Evolutionary conservation across 2,888 invertebrate species (phyloP).

Genomic region (Catocala fraxini): DNA sequence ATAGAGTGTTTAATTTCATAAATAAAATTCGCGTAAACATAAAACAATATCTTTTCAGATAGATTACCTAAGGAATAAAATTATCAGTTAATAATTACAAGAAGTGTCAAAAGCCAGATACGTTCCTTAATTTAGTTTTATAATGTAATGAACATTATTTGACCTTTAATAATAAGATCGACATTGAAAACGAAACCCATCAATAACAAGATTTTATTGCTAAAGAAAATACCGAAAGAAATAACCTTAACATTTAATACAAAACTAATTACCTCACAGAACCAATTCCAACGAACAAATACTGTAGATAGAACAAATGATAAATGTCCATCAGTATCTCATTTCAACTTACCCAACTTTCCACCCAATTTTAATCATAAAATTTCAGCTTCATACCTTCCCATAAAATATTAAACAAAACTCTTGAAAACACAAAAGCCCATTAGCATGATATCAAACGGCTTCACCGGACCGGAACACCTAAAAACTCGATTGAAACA

Average conservation of each 20-base stretch:
- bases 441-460: conserved; percentile 45
- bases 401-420: conserved; percentile 47
- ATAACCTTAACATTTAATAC: background rate
- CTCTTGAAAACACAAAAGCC: conserved; percentile 43
- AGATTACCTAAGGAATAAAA: too few relatives aligned
- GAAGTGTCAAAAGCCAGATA: too few relatives aligned
- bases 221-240: background rate
- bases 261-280: conserved; percentile 15
- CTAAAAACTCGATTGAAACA: conserved; percentile 52
- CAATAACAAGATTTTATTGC: background rate
- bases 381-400: conserved; percentile 35
- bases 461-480: conserved; percentile 35
- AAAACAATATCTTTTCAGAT: too few relatives aligned
- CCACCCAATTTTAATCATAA: conserved; percentile 44
- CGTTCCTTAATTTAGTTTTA: too few relatives aligned
- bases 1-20: too few relatives aligned
- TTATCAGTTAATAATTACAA: too few relatives aligned
- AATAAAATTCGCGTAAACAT: too few relatives aligned
- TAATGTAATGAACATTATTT: too few relatives aligned
- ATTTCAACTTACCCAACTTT: conserved; percentile 37
- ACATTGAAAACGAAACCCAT: background rate
- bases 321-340: conserved; percentile 25
- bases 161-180: background rate
- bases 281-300: conserved; percentile 20
- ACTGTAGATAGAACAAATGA: conserved; percentile 15